Percentiles rank a stretch among this genome's conserved stretches.
Evolutionary conservation across 2,888 invertebrate genomes (phyloP).

Genomic region (Mechanitis messenoides): DNA sequence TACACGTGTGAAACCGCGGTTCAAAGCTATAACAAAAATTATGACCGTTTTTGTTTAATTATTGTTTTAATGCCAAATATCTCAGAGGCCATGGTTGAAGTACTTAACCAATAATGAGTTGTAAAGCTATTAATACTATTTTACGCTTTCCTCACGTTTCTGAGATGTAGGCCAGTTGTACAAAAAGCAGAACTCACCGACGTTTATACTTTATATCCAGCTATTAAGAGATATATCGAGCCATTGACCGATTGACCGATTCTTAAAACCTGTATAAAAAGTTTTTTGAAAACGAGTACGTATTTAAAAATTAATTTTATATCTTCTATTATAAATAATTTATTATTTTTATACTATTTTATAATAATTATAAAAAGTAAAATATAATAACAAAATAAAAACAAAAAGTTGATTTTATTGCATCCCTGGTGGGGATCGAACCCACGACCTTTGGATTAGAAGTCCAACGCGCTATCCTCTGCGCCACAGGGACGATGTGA

Average conservation of each 20-base stretch:
- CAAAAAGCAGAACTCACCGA: conserved; percentile 27
- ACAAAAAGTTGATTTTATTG: neutral
- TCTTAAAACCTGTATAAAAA: neutral
- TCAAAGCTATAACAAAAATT: neutral
- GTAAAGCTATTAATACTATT: conserved; percentile 3
- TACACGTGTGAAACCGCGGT: neutral
- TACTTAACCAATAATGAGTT: neutral
- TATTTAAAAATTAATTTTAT: conserved; percentile 10
- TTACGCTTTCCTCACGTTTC: conserved; percentile 4
- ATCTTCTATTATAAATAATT: neutral
- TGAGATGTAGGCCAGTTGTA: conserved; percentile 15
- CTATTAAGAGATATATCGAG: conserved; percentile 27
- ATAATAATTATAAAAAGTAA: conserved; percentile 11
- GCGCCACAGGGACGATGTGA: conserved; percentile 83
- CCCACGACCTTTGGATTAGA: conserved; percentile 92
- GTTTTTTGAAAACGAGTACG: neutral
- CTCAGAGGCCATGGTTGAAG: neutral
- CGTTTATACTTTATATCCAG: conserved; percentile 32
- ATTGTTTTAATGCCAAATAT: neutral
- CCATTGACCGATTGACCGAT: conserved; percentile 45
- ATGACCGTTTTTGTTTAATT: neutral
- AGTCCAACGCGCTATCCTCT: conserved; percentile 92
- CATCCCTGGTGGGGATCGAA: conserved; percentile 91
- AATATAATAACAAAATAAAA: conserved; percentile 1
- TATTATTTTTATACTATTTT: neutral